phyloP scores from a whole-genome alignment of 2,113 vertebrate genomes.

The Piprites chloris region DNA sequence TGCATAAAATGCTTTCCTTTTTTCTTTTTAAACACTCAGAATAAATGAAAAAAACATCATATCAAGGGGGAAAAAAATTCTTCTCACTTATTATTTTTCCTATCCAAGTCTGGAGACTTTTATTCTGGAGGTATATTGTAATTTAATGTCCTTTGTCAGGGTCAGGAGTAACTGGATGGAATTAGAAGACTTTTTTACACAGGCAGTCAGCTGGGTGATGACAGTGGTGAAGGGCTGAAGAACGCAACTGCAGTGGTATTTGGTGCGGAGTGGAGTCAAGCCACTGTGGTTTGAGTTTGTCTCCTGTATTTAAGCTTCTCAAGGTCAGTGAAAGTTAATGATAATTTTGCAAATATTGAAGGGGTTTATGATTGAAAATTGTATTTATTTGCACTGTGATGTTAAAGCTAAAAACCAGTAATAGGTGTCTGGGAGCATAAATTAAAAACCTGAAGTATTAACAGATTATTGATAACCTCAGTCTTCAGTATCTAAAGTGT shows the following conservation, averaged over 20 bases:
- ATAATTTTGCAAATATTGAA: background rate
- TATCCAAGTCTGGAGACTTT: background rate
- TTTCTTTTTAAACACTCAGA: background rate
- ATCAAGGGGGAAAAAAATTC: background rate
- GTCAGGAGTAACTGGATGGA: background rate
- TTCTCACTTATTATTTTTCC: background rate
- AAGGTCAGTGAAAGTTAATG: background rate
- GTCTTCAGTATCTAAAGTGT: background rate
- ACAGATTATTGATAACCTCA: background rate
- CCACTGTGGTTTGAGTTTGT: background rate
- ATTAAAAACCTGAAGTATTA: background rate
- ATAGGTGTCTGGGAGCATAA: background rate
- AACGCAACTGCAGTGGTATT: background rate
- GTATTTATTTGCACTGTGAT: background rate
- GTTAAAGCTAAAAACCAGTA: background rate
- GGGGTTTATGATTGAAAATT: background rate
- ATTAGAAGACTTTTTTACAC: background rate
- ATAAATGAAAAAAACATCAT: background rate
- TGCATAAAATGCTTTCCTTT: background rate
- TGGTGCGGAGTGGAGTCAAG: background rate
- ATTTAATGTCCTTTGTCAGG: background rate
- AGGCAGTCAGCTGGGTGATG: background rate
- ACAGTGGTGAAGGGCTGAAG: background rate
- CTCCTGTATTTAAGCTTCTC: background rate
- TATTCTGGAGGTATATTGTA: background rate